Percentiles rank a stretch among this genome's conserved stretches.
Evolutionary conservation across 2,113 vertebrate species (phyloP).

Genomic region (Eretmochelys imbricata): DNA sequence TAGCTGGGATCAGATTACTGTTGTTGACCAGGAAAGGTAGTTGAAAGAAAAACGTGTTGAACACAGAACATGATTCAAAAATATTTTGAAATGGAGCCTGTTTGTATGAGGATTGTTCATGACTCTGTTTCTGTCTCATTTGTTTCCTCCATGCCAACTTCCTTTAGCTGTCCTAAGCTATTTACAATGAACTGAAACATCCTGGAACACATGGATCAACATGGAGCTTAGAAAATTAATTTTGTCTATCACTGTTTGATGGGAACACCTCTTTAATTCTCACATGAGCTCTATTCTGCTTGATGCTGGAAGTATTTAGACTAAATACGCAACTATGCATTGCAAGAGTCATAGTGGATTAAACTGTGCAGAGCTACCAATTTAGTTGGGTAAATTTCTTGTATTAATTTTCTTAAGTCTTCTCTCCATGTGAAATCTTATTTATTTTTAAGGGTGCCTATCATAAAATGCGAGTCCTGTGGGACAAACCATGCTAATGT

Average conservation of each 20-base stretch:
- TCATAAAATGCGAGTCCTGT: neutral
- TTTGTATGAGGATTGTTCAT: constrained; percentile 28
- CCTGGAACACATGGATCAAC: constrained; percentile 46
- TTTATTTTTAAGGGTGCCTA: neutral
- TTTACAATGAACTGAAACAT: constrained; percentile 43
- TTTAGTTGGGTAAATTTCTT: constrained; percentile 12
- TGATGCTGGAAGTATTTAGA: neutral
- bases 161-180: constrained; percentile 55
- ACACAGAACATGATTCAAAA: neutral
- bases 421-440: neutral
- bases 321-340: neutral
- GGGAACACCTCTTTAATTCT: neutral
- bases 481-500: neutral
- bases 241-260: neutral
- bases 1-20: constrained; percentile 10
- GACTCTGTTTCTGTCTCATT: constrained; percentile 6
- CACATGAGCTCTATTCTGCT: neutral
- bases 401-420: neutral
- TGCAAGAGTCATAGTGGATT: neutral
- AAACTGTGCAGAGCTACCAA: neutral
- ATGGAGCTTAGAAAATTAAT: neutral
- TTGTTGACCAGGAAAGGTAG: neutral
- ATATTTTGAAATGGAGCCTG: constrained; percentile 19
- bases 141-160: constrained; percentile 62
- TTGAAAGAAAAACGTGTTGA: neutral